A percentile compares a stretch with the other conserved stretches of the same genome.
Evolutionary conservation across 2,113 vertebrate species (phyloP).

Genomic region (Psophia crepitans): DNA sequence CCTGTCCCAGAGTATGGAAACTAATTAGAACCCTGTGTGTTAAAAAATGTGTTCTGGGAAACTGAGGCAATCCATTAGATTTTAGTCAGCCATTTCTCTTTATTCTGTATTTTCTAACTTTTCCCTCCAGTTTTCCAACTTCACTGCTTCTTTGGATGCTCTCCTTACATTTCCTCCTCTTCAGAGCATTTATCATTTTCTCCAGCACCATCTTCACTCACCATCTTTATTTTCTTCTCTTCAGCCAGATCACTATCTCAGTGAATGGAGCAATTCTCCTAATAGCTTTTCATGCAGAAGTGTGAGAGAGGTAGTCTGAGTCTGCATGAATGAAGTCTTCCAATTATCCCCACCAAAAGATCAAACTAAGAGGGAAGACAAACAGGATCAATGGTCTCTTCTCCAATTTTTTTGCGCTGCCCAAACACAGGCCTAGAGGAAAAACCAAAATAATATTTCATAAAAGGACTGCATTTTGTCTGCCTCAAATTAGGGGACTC

Average conservation of each 20-base stretch:
- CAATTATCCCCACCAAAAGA: not conserved
- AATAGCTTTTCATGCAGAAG: not conserved
- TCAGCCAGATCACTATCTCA: not conserved
- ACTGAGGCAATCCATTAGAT: not conserved
- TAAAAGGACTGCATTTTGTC: not conserved
- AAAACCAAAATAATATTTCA: not conserved
- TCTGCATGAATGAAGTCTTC: not conserved
- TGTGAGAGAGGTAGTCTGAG: not conserved
- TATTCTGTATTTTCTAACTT: not conserved
- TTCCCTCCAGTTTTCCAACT: not conserved
- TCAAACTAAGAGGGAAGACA: not conserved
- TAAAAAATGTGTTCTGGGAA: not conserved
- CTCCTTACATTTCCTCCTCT: not conserved
- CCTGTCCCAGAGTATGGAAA: not conserved
- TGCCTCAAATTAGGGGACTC: slow-evolving; percentile 31
- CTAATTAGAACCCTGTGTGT: not conserved
- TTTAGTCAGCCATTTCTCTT: not conserved
- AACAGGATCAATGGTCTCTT: not conserved
- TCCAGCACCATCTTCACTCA: not conserved
- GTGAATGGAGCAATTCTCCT: not conserved
- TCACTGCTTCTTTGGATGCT: not conserved
- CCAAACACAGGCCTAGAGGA: not conserved
- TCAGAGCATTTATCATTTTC: not conserved
- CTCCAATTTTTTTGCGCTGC: not conserved
- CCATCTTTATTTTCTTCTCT: not conserved